A percentile compares a stretch with the other conserved stretches of the same genome.
These are phyloP conservation scores for Drosophila siamana DNA, from an alignment of 2,888 invertebrate genomes.

Conservation along the genomic window DNA sequence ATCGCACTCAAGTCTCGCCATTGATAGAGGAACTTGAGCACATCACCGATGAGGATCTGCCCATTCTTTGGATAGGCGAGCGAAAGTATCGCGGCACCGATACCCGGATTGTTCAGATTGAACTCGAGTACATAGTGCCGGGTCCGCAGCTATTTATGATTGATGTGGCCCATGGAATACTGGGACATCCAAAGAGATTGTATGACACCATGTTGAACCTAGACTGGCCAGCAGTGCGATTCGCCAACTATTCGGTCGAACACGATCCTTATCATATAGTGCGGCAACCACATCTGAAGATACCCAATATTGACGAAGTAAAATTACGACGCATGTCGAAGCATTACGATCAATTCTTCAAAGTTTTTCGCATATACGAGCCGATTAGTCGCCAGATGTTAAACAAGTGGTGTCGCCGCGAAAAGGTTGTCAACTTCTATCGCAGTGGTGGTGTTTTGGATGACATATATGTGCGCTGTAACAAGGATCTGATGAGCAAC, in stretches of 20 bases:
- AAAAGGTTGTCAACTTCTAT: slow-evolving; percentile 23
- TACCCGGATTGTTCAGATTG: slow-evolving; percentile 76
- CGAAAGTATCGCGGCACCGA: slow-evolving; percentile 84
- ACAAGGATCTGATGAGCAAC: slow-evolving; percentile 9
- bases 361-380: slow-evolving; percentile 63
- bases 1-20: slow-evolving; percentile 82
- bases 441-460: slow-evolving; percentile 27
- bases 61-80: slow-evolving; percentile 82
- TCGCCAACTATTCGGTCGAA: slow-evolving; percentile 62
- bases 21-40: slow-evolving; percentile 78
- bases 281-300: slow-evolving; percentile 70
- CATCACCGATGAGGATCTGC: slow-evolving; percentile 69
- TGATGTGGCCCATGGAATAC: slow-evolving; percentile 81
- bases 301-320: slow-evolving; percentile 68
- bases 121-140: slow-evolving; percentile 81
- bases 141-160: slow-evolving; percentile 80
- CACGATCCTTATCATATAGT: slow-evolving; percentile 82
- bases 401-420: slow-evolving; percentile 60
- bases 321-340: slow-evolving; percentile 60
- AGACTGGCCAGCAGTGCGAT: slow-evolving; percentile 76
- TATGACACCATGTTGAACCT: slow-evolving; percentile 80
- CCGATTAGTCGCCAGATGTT: slow-evolving; percentile 47
- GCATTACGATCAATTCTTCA: slow-evolving; percentile 71
- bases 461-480: slow-evolving; percentile 14
- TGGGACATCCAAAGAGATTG: slow-evolving; percentile 80